These are phyloP conservation scores for Panagrolaimus sp. DNA, from an alignment of 1,140 invertebrate genomes.

Conservation along the genomic window DNA sequence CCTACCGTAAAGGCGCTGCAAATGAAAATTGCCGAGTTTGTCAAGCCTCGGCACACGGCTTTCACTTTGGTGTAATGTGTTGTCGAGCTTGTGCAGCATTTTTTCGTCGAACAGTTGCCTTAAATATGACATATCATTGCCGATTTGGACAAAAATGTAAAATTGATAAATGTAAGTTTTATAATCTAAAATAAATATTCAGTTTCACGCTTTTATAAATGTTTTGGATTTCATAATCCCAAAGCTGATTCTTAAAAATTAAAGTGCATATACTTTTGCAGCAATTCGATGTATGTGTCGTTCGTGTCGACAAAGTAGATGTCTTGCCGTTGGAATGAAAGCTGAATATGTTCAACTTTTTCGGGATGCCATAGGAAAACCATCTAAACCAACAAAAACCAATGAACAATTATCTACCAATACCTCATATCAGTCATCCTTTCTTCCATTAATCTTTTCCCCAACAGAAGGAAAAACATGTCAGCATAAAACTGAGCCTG, in stretches of 20 bases:
- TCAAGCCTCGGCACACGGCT: neutral
- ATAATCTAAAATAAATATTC: neutral
- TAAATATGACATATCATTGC: slow-evolving; percentile 6
- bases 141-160: slow-evolving; percentile 11
- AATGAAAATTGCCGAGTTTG: slow-evolving; percentile 9
- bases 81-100: slow-evolving; percentile 12
- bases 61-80: slow-evolving; percentile 11
- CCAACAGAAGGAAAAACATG: no score
- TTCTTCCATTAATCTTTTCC: no score
- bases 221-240: neutral
- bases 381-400: neutral
- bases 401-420: neutral
- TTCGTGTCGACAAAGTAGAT: neutral
- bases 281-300: neutral
- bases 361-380: neutral
- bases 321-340: neutral
- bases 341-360: neutral
- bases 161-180: slow-evolving; percentile 11
- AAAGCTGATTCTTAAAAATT: neutral
- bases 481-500: no score
- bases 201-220: neutral
- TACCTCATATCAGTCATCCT: neutral
- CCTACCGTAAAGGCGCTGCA: neutral
- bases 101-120: neutral
- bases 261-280: neutral